These are phyloP conservation scores for Caloenas nicobarica DNA, from an alignment of 2,113 vertebrate species.

Conservation along the genomic window DNA sequence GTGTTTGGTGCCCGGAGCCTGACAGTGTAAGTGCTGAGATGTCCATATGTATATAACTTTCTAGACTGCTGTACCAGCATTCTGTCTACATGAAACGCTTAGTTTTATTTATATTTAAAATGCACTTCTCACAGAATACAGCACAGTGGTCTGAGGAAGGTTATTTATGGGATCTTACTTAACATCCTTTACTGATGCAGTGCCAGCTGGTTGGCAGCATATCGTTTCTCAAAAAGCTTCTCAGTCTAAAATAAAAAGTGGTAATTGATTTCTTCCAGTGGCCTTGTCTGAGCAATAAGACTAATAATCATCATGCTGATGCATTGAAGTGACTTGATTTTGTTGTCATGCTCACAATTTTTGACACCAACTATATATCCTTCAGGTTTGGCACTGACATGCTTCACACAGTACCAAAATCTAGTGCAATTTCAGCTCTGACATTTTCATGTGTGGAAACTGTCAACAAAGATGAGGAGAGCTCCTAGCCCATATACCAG, in stretches of 20 bases:
- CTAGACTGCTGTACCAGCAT: slow-evolving; percentile 8
- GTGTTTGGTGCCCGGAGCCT: background rate
- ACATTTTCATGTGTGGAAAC: background rate
- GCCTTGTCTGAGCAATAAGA: background rate
- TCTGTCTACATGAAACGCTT: background rate
- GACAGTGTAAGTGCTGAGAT: background rate
- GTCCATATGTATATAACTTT: background rate
- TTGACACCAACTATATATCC: background rate
- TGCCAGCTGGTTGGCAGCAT: slow-evolving; percentile 5
- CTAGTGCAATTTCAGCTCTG: background rate
- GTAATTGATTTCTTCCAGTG: background rate
- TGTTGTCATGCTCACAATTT: background rate
- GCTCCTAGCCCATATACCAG: background rate
- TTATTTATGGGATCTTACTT: slow-evolving; percentile 35
- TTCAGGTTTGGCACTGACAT: background rate
- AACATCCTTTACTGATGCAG: background rate
- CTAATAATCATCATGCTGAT: background rate
- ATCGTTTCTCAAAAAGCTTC: background rate
- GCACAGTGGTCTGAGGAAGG: background rate
- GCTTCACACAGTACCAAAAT: background rate
- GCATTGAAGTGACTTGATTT: background rate
- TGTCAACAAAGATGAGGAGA: background rate
- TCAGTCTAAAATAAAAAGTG: background rate
- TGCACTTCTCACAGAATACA: background rate
- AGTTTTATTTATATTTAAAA: slow-evolving; percentile 50